phyloP scores from a whole-genome alignment of 2,888 invertebrate species.

The Luperina nickerlii region DNA sequence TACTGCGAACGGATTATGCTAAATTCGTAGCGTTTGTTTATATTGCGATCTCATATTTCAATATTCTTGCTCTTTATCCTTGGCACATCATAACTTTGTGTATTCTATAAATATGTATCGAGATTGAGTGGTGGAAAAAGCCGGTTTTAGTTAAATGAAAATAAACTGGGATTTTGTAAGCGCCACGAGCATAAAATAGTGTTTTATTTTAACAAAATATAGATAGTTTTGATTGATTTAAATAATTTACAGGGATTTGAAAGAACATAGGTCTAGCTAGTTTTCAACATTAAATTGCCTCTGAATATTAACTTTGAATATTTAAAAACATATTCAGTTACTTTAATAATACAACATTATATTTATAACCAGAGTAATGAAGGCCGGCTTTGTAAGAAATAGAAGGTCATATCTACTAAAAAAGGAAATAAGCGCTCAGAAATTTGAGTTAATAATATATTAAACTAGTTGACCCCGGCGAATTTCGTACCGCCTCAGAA shows the following conservation, averaged over 20 bases:
- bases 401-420: constrained; percentile 3
- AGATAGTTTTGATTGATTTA: background rate
- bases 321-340: background rate
- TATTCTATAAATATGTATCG: constrained; percentile 41
- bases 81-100: constrained; percentile 14
- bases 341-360: background rate
- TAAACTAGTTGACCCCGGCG: background rate
- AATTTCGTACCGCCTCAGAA: too few species aligned
- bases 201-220: background rate
- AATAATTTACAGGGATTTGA: background rate
- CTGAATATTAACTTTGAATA: too few species aligned
- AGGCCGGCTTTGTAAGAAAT: background rate
- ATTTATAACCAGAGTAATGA: background rate
- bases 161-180: constrained; percentile 1
- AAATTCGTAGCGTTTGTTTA: constrained; percentile 52
- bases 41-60: constrained; percentile 49
- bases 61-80: constrained; percentile 48
- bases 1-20: constrained; percentile 51
- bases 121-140: constrained; percentile 24
- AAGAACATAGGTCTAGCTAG: background rate
- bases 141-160: constrained; percentile 11
- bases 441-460: constrained; percentile 1
- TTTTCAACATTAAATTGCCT: background rate
- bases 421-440: background rate
- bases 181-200: background rate